A percentile compares a stretch with the other conserved stretches of the same genome.
phyloP scores from a whole-genome alignment of 2,113 vertebrate species.

The Taxidea taxus region DNA sequence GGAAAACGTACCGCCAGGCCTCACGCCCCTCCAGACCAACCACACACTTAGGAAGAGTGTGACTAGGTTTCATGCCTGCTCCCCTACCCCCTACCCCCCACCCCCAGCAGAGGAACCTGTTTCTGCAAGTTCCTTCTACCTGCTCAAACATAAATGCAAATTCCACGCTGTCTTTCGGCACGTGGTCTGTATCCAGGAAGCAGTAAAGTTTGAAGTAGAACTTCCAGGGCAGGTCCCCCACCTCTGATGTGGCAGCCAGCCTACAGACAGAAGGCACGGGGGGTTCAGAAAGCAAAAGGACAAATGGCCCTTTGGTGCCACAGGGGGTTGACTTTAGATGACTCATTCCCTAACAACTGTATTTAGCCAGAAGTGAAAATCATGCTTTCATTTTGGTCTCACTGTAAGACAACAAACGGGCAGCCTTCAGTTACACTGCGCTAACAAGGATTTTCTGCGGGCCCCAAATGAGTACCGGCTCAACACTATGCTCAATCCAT shows the following conservation, averaged over 20 bases:
- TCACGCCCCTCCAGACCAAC: neutral
- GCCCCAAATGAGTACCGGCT: neutral
- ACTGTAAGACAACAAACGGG: neutral
- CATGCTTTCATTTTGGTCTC: neutral
- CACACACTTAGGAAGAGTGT: rapidly evolving
- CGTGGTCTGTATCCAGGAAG: constrained; percentile 93
- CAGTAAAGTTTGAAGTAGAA: constrained; percentile 99
- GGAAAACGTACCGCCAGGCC: rapidly evolving
- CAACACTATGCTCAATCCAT: neutral
- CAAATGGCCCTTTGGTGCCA: rapidly evolving
- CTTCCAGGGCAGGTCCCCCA: constrained; percentile 87
- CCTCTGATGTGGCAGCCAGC: constrained; percentile 86
- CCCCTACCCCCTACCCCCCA: neutral
- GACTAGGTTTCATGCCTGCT: neutral
- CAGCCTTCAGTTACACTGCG: neutral
- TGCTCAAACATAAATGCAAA: constrained; percentile 99
- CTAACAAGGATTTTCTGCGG: neutral
- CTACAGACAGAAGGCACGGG: constrained; percentile 74
- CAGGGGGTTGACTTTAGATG: neutral
- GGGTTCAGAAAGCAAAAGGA: neutral
- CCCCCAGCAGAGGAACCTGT: neutral
- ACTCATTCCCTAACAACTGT: neutral
- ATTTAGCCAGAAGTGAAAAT: neutral
- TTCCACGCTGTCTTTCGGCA: constrained; percentile 95
- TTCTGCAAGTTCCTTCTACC: constrained; percentile 79